Base-by-base conservation (phyloP, 35 echinoderm and acorn worm species). In the Eucidaris tribuloides region DNA sequence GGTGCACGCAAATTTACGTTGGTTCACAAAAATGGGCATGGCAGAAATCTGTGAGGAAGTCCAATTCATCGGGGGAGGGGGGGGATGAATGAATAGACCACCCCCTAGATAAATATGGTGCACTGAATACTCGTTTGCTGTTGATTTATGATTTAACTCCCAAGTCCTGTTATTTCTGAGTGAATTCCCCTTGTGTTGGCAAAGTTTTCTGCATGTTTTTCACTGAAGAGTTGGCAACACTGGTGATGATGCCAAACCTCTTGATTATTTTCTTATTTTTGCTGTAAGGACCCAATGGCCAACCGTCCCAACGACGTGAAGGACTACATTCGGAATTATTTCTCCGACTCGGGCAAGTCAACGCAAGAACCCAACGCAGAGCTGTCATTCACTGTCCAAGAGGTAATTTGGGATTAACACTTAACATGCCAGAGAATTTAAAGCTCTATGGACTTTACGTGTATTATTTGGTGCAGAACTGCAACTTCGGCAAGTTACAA, bases 211-310 rank as follows among this genome's bases (percentile, higher is more conserved):
- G 1, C 60, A 64, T 19, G 19, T 24, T 19, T n/a, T n/a, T 54
- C n/a, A n/a, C 2, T 54, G n/a, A 54, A 54, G n/a, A n/a, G n/a
- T 17, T 17, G n/a, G n/a, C 13, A 54, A 0, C 13, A 54, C 13
- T n/a, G n/a, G n/a, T 54, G 48, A 54, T 0, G n/a, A n/a, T n/a
- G n/a, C 48, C 13, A n/a, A 54, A 0, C n/a, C 48, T 17, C n/a
- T 54, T 54, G 13, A 13, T 54, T 64, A 64, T 28, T 32, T 30
- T 29, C 24, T 34, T 58, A 13, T 7, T 30, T 62, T 33, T 74
- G 20, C 48, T 84, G 20, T 46, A 24, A 93, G 91, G 91, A 89
- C 74, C 80, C 81, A 19, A 27, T 88, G 22, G 91, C 85, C 20
- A 89, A 93, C 42, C 71, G 89, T 31, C 81, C 59, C 41, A 9